Conservation (phyloP, 2,888 invertebrate genomes). For the Leucoptera coffeella region DNA sequence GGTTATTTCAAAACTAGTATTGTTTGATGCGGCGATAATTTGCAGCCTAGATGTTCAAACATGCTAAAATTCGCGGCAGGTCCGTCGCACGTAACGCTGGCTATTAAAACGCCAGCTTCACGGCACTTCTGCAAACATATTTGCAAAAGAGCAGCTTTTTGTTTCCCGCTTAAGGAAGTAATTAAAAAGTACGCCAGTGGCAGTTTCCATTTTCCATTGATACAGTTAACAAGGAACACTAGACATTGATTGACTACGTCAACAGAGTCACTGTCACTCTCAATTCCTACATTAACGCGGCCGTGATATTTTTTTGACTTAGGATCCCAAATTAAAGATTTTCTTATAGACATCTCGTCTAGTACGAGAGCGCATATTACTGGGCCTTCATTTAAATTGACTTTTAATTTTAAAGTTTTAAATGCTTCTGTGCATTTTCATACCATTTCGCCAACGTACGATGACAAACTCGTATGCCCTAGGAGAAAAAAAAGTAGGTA, state of each 20-base stretch:
- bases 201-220: slow-evolving; percentile 12
- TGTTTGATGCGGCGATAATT: slow-evolving; percentile 1
- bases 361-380: slow-evolving; percentile 4
- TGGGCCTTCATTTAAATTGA: not conserved
- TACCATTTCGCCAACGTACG: too few species aligned
- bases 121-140: slow-evolving; percentile 8
- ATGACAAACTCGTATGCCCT: slow-evolving; percentile 6
- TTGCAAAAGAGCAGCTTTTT: slow-evolving; percentile 8
- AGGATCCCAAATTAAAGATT: slow-evolving; percentile 6
- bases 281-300: slow-evolving; percentile 4
- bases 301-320: slow-evolving; percentile 6
- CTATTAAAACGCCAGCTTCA: slow-evolving; percentile 9
- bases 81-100: slow-evolving; percentile 9
- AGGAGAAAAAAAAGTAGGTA: too few species aligned
- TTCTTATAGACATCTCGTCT: slow-evolving; percentile 7
- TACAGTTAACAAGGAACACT: slow-evolving; percentile 5
- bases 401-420: slow-evolving; percentile 3
- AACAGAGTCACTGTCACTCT: slow-evolving; percentile 4
- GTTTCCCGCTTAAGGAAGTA: slow-evolving; percentile 8
- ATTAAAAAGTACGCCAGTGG: slow-evolving; percentile 13
- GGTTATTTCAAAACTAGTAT: not conserved
- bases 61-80: slow-evolving; percentile 4
- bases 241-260: slow-evolving; percentile 5
- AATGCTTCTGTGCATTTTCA: slow-evolving; percentile 7
- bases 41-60: slow-evolving; percentile 8